phyloP scores from a whole-genome alignment of 2,113 vertebrate genomes.

The Sturnira hondurensis region DNA sequence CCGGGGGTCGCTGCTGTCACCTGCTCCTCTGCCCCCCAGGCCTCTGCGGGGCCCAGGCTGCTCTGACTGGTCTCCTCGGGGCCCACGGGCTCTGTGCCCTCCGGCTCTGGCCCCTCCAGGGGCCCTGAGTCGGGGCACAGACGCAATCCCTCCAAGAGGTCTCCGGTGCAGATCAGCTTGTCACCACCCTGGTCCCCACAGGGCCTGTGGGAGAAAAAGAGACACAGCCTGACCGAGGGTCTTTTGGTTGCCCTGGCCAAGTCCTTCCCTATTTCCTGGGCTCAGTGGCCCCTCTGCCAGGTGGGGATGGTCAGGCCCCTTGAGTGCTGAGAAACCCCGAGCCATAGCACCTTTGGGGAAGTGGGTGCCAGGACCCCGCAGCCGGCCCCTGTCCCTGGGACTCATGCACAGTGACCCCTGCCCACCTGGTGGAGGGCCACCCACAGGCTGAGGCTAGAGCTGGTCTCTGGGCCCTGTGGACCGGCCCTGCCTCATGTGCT shows the following conservation, averaged over 20 bases:
- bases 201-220: constrained; percentile 51
- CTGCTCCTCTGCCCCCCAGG: background rate
- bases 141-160: constrained; percentile 83
- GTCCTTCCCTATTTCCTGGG: background rate
- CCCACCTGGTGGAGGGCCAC: background rate
- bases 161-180: constrained; percentile 75
- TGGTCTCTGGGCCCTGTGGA: background rate
- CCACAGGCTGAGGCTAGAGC: fast-evolving
- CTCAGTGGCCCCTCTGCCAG: background rate
- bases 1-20: fast-evolving
- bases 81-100: background rate
- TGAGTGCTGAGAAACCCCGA: background rate
- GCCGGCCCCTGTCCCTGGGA: background rate
- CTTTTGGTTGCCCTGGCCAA: background rate
- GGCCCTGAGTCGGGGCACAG: constrained; percentile 74
- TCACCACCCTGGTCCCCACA: constrained; percentile 53
- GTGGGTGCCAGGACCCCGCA: too few species aligned
- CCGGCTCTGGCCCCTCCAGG: constrained; percentile 71
- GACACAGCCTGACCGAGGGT: fast-evolving
- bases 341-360: background rate
- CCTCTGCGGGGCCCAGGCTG: background rate
- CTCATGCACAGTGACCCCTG: too few species aligned
- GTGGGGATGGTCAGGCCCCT: fast-evolving
- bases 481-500: background rate
- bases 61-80: fast-evolving